Evolutionary conservation across 2,113 vertebrate genomes (phyloP), one percentile per base, ranked within the genome.

Genomic region (Coturnix japonica): DNA sequence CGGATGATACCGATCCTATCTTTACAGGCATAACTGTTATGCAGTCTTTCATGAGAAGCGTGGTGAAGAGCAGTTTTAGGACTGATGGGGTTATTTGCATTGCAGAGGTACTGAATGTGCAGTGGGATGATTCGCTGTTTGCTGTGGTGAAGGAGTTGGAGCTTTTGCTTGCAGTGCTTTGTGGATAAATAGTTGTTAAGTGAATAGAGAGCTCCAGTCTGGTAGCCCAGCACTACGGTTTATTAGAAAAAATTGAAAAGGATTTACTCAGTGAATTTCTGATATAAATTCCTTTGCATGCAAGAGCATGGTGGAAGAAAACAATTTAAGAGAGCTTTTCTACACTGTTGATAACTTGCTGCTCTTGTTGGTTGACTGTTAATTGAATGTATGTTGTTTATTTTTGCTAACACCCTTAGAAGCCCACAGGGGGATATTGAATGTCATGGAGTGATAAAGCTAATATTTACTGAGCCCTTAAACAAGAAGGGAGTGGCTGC

Each of bases 361-460:
- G 37, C 59, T 81, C 71, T 63, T 91, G 64, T 11, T 90, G 74
- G 61, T 49, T 85, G 44, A n/a, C 77, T 93, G 47, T 93, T 94
- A 93, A 90, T 74, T 93, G 80, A 90, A 69, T 60, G 57, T 49
- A 23, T 91, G 69, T 61, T 4, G 3, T 87, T 96, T 95, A 49
- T 93, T 96, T 91, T 96, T 71, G 70, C 76, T 93, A 86, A 95
- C 87, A 91, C 69, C 61, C 54, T 26, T 93, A 41, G 71, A 93
- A 90, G 30, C 77, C 85, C 57, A 90, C 46, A 85, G 92, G 85
- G 87, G 87, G 90, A 85, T 94, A 93, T 26, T 75, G 71, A 87
- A 85, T 96, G 57, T 94, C 91, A 92, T 85, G 95, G 89, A 97
- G 92, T 97, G 95, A 97, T 97, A 97, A 97, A 97, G 76, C 93